These are phyloP conservation scores for Ochotona curzoniae DNA, from an alignment of 2,113 vertebrate genomes.

Conservation along the genomic window DNA sequence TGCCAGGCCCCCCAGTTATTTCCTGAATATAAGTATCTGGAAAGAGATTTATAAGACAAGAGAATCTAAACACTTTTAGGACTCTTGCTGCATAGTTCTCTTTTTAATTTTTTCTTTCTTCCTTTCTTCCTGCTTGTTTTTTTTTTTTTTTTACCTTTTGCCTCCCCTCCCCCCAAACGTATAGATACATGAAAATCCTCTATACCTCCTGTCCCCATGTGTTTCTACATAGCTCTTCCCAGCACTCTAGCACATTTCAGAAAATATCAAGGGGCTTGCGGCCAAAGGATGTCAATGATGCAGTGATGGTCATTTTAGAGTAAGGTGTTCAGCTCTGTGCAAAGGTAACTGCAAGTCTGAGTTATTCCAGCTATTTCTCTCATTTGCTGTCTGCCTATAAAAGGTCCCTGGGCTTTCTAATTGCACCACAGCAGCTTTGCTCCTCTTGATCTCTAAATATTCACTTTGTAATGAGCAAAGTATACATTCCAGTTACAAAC, in stretches of 20 bases:
- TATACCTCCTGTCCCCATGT: not conserved
- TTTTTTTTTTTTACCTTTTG: too few species aligned
- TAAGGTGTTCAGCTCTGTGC: not conserved
- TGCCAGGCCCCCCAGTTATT: not conserved
- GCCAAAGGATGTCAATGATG: not conserved
- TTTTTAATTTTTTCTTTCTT: too few species aligned
- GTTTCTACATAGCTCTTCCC: not conserved
- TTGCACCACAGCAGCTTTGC: not conserved
- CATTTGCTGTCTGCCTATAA: constrained; percentile 3
- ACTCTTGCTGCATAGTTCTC: not conserved
- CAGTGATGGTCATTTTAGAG: not conserved
- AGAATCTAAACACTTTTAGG: constrained; percentile 7
- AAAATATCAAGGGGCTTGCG: not conserved
- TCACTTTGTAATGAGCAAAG: constrained; percentile 1
- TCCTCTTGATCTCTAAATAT: not conserved
- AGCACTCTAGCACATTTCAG: not conserved
- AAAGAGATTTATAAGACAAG: not conserved
- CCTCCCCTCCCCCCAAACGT: too few species aligned
- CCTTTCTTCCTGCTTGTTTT: too few species aligned
- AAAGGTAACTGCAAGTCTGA: not conserved
- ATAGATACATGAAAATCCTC: not conserved
- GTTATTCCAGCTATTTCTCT: constrained; percentile 12
- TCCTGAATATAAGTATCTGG: constrained; percentile 24
- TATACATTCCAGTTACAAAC: not conserved
- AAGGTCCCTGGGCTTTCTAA: constrained; percentile 7